Base-by-base conservation (phyloP, 2,888 invertebrate species). In the Clunio marinus region DNA sequence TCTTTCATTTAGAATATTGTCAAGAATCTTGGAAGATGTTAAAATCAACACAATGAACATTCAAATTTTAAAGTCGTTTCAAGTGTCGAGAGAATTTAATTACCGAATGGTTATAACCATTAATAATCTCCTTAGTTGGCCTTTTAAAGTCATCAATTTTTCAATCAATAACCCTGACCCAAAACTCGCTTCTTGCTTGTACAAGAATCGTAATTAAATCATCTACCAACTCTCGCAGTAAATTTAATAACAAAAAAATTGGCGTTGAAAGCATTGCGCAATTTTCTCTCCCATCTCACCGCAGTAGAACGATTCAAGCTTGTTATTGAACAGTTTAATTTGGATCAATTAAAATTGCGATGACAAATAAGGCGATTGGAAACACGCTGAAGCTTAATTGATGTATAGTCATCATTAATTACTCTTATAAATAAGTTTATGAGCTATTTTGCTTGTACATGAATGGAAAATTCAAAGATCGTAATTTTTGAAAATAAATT, bases 241-340 rank as follows among this genome's bases (percentile, higher is more conserved):
- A 51, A 51, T 51, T 51, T 51, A 41, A 51, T 51, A 51, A 51
- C 5, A 8, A 32, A 32, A 32, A 51, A 51, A 51, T 51, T 51
- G 20, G 20, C 3, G 22, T 2, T 5, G 10, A n/a, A 41, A 10
- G 7, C 32, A 10, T 32, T 15, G 15, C 45, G 45, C 45, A n/a
- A n/a, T n/a, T 45, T 45, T 45, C 15, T 10, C 35, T 32, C 13
- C 35, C 35, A n/a, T n/a, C n/a, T n/a, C n/a, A 5, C 35, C 45
- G 45, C 45, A 4, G 45, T 22, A n/a, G n/a, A n/a, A n/a, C n/a
- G n/a, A n/a, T n/a, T n/a, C n/a, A n/a, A n/a, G n/a, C n/a, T n/a
- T n/a, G n/a, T n/a, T 51, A 51, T 22, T n/a, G 22, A 22, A 13
- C 20, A 4, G 5, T 22, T 51, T 13, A 4, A 51, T 51, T 51